Conservation (phyloP, 2,113 vertebrate species). For the Gadus chalcogrammus region DNA sequence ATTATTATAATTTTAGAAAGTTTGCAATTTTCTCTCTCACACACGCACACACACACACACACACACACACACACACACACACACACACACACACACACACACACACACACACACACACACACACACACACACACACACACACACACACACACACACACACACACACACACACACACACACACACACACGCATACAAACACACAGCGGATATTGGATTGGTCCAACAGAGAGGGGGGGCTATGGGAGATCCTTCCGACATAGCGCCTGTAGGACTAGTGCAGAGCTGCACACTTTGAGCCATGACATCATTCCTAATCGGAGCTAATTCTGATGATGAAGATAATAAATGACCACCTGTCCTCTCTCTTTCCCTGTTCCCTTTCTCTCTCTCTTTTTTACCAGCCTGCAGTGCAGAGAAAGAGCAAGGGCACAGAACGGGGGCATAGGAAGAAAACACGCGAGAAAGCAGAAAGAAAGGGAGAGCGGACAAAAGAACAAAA, state of each 20-base stretch:
- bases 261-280: conserved; percentile 30
- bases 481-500: conserved; percentile 14
- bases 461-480: conserved; percentile 26
- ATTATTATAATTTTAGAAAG: too few relatives aligned
- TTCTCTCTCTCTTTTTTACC: conserved; percentile 38
- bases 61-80: too few relatives aligned
- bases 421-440: conserved; percentile 23
- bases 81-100: too few relatives aligned
- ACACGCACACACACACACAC: too few relatives aligned
- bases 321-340: conserved; percentile 45
- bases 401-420: conserved; percentile 34
- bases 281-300: conserved; percentile 39
- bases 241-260: conserved; percentile 27
- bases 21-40: neutral
- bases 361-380: conserved; percentile 32
- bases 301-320: conserved; percentile 44
- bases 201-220: conserved; percentile 14
- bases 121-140: conserved; percentile 3
- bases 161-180: conserved; percentile 7
- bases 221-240: conserved; percentile 10
- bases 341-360: conserved; percentile 57
- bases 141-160: conserved; percentile 6
- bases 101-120: neutral
- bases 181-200: conserved; percentile 6
- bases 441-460: neutral